phyloP scores from a whole-genome alignment of 1,140 invertebrate genomes.

The Drosophila subpulchrella region DNA sequence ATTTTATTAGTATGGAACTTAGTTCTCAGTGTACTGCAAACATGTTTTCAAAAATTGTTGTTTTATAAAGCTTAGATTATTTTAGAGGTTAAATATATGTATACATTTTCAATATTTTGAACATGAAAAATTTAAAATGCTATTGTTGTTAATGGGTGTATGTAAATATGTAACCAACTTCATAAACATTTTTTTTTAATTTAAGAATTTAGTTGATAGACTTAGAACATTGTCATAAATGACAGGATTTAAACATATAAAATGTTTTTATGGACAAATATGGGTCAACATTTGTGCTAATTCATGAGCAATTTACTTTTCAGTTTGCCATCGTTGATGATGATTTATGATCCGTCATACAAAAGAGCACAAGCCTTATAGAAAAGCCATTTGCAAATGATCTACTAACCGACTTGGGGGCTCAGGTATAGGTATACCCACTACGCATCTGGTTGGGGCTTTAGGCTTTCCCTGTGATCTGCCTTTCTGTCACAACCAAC shows the following conservation, averaged over 20 bases:
- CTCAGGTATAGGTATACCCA: slow-evolving; percentile 1
- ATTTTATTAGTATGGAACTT: too few relatives aligned
- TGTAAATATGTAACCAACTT: too few relatives aligned
- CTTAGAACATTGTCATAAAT: too few relatives aligned
- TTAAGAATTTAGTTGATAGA: too few relatives aligned
- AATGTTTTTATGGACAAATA: neutral
- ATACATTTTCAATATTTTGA: too few relatives aligned
- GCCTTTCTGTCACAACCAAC: slow-evolving; percentile 11
- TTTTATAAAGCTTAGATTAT: too few relatives aligned
- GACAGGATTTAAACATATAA: neutral
- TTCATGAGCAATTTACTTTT: neutral
- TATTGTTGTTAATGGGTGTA: too few relatives aligned
- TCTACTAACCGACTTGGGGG: slow-evolving; percentile 36
- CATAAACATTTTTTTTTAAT: too few relatives aligned
- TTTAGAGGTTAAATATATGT: too few relatives aligned
- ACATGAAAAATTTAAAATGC: too few relatives aligned
- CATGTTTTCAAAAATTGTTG: too few relatives aligned
- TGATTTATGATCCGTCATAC: slow-evolving; percentile 36
- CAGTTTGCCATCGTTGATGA: slow-evolving; percentile 5
- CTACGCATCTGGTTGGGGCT: slow-evolving; percentile 4
- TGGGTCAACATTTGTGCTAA: slow-evolving; percentile 13
- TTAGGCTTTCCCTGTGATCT: slow-evolving; percentile 27
- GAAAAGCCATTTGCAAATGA: slow-evolving; percentile 25
- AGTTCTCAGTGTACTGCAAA: too few relatives aligned
- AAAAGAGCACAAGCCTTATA: neutral